Evolutionary conservation across 1,140 invertebrate genomes (phyloP), one percentile per base, ranked within the genome.

Genomic region (Bombus waltoni): DNA sequence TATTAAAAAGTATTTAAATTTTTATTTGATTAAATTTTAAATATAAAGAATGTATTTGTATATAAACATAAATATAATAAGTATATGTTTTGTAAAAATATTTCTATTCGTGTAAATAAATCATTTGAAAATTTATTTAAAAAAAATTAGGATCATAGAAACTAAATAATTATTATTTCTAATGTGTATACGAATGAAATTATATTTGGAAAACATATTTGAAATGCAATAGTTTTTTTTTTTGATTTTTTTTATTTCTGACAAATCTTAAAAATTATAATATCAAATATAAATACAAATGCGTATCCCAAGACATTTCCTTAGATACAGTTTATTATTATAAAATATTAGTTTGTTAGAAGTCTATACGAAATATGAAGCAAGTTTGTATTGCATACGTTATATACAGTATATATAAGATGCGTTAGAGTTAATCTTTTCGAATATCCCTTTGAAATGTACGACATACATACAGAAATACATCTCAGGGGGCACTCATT

Each of bases 211-310:
- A 32, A 66, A 28, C 53, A 53, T 74, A 53, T 74, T 47, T 28
- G 10, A 62, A 57, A 77, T 53, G 28, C 25, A 42, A 40, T 32
- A 11, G n/a, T 13, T n/a, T 18, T 2, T 8, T 32, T 40, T 77
- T 77, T 65, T 25, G 4, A 65, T 62, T 35, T 15, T 22, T 13
- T 77, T 77, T 74, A 74, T 74, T 74, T 35, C 15, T 53, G 44
- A 75, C 44, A 53, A 75, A 53, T 75, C 15, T 75, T 53, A 78
- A 65, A 65, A 78, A 32, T 78, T 59, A 65, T 66, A 78, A 65
- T 78, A 78, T 78, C 59, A 78, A 78, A 78, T 78, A 78, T 78
- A 78, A 66, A 78, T 78, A 78, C 75, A 78, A 78, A 78, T 78
- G 18, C 38, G 15, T 78, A 65, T 44, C 18, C 18, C 28, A 59